Percentiles rank a stretch among this genome's conserved stretches.
Conservation (phyloP, 2,797 vertebrate genomes). For the Helostoma temminkii region DNA sequence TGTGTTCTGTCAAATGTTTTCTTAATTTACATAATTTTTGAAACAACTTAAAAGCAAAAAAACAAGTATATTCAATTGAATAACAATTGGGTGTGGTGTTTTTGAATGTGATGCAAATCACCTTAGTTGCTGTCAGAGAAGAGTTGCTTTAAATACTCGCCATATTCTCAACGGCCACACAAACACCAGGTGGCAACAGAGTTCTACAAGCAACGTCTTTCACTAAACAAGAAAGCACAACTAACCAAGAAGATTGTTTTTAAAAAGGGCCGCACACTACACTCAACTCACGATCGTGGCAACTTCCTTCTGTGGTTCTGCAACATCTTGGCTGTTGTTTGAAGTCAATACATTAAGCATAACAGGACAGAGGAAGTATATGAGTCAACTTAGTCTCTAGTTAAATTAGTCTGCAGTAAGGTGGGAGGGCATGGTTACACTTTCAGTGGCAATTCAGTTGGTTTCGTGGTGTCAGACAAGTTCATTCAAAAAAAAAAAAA, state of each 20-base stretch:
- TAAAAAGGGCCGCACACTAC: too few relatives aligned
- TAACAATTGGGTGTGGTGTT: constrained; percentile 38
- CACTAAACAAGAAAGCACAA: background rate
- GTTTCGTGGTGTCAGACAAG: constrained; percentile 4
- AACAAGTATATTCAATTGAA: background rate
- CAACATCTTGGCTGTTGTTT: constrained; percentile 9
- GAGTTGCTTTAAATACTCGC: too few relatives aligned
- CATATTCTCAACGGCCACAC: constrained; percentile 1
- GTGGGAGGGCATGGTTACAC: background rate
- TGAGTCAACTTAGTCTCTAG: constrained; percentile 24
- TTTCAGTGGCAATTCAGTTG: constrained; percentile 8
- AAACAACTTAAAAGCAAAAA: background rate
- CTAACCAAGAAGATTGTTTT: too few relatives aligned
- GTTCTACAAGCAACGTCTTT: constrained; percentile 16
- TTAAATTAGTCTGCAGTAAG: constrained; percentile 6
- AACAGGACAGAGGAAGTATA: constrained; percentile 15
- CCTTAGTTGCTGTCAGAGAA: background rate
- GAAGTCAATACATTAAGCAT: background rate
- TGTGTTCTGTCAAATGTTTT: constrained; percentile 18
- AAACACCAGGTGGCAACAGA: constrained; percentile 78
- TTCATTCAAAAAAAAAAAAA: constrained; percentile 27
- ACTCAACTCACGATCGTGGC: background rate
- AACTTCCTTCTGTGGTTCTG: constrained; percentile 12
- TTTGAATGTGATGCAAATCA: constrained; percentile 72
- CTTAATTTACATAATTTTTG: background rate